Conservation (phyloP, 1,140 invertebrate species). For the Mya arenaria region DNA sequence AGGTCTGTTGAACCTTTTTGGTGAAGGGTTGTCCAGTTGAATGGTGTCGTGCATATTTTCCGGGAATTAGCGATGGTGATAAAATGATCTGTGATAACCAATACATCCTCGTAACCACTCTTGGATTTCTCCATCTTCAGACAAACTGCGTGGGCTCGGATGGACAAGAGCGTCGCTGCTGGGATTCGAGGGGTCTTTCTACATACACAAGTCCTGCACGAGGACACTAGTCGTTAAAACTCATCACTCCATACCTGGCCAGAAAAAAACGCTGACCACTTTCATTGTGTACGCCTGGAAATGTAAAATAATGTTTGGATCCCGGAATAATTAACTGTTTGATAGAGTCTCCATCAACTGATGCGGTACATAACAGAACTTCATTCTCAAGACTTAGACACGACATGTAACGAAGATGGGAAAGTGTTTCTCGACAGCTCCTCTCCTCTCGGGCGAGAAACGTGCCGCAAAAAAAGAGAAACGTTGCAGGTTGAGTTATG, state of each 20-base stretch:
- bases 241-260: not conserved
- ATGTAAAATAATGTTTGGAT: too few species aligned
- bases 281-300: conserved; percentile 28
- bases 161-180: not conserved
- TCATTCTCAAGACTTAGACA: too few species aligned
- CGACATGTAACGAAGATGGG: too few species aligned
- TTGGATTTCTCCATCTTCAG: conserved; percentile 2
- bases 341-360: too few species aligned
- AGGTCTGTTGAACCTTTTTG: conserved; percentile 28
- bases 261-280: conserved; percentile 26
- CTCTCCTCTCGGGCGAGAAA: not conserved
- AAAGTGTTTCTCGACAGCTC: too few species aligned
- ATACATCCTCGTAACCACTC: conserved; percentile 9
- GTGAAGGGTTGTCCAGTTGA: conserved; percentile 12
- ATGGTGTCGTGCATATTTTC: conserved; percentile 9
- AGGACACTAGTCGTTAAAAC: not conserved
- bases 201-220: not conserved
- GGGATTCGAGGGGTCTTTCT: not conserved
- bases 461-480: not conserved
- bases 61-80: not conserved
- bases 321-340: too few species aligned
- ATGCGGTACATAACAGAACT: too few species aligned
- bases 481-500: not conserved
- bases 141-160: not conserved
- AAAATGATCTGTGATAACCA: not conserved